phyloP scores from a whole-genome alignment of 2,113 vertebrate genomes.

The Brachypodius melanocephalos region DNA sequence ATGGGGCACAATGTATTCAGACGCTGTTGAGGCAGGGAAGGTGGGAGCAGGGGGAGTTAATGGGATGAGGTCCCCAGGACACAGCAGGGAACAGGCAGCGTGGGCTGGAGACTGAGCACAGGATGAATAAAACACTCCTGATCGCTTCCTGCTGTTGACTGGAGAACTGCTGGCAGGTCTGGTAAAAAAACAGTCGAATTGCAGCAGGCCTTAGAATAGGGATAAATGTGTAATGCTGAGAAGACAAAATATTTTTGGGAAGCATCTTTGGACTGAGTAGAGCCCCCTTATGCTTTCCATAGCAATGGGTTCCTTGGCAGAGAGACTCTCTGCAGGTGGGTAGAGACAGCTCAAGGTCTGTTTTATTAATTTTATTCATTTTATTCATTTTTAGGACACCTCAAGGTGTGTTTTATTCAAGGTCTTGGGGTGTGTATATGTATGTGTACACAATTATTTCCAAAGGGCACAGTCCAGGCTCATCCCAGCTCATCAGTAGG shows the following conservation, averaged over 20 bases:
- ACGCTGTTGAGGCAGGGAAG: fast-evolving
- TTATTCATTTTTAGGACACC: neutral
- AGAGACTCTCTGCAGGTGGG: neutral
- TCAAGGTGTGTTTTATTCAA: neutral
- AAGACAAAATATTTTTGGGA: neutral
- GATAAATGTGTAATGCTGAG: neutral
- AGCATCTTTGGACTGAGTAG: neutral
- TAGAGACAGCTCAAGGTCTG: neutral
- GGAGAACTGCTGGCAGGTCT: neutral
- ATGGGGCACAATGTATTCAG: neutral
- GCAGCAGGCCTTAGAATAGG: neutral
- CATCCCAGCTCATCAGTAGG: neutral
- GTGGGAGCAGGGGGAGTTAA: neutral
- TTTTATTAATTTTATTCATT: neutral
- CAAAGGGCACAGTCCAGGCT: neutral
- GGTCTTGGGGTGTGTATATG: neutral
- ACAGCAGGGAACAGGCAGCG: neutral
- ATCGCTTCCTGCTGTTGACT: neutral
- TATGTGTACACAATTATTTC: fast-evolving
- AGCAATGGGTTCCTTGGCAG: neutral
- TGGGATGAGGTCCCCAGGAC: neutral
- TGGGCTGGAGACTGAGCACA: neutral
- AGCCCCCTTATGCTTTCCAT: neutral
- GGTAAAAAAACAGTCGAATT: neutral
- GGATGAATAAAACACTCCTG: neutral